Evolutionary conservation across 2,113 vertebrate genomes (phyloP).

Genomic region (Aptenodytes forsteri): DNA sequence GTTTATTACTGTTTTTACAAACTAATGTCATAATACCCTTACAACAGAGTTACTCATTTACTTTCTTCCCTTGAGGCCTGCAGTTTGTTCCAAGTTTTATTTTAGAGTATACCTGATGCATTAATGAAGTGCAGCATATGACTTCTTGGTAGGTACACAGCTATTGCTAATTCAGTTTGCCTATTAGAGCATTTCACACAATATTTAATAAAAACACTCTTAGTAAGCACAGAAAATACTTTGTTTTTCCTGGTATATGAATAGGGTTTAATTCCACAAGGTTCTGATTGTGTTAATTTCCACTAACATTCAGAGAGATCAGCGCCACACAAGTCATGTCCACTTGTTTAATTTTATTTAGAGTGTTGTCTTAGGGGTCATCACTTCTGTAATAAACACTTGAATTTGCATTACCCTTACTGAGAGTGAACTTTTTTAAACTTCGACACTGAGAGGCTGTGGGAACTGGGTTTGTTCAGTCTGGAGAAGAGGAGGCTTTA

Average conservation of each 20-base stretch:
- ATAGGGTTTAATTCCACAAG: background rate
- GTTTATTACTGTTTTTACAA: background rate
- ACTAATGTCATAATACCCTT: background rate
- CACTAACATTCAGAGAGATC: background rate
- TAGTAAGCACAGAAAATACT: background rate
- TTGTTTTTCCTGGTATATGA: background rate
- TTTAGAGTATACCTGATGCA: background rate
- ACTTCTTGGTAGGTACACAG: background rate
- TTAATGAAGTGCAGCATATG: background rate
- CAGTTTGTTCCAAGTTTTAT: background rate
- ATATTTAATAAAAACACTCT: background rate
- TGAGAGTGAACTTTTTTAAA: background rate
- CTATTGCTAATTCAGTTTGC: background rate
- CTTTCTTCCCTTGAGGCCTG: background rate
- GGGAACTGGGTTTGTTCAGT: background rate
- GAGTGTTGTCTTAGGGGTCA: background rate
- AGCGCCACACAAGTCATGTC: background rate
- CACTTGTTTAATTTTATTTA: background rate
- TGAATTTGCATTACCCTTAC: background rate
- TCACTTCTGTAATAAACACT: background rate
- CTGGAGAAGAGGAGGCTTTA: background rate
- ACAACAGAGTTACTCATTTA: constrained; percentile 18
- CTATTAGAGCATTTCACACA: background rate
- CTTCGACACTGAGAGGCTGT: background rate
- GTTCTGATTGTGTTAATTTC: background rate